These are phyloP conservation scores for Pseudomyrmex concolor DNA, from an alignment of 1,140 invertebrate genomes.

Conservation along the genomic window DNA sequence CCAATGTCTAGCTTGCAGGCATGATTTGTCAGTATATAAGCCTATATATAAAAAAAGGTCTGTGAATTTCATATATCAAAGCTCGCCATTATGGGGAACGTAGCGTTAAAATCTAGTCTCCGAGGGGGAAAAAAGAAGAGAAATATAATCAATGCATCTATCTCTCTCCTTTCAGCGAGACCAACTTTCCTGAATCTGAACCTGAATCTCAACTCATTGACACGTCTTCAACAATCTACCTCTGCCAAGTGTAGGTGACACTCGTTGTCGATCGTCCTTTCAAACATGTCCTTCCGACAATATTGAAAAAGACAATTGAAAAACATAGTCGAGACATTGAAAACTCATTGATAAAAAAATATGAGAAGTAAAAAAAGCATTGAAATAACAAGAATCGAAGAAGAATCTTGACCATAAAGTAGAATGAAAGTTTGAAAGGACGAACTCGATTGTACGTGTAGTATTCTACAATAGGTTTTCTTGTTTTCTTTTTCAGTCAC, in stretches of 20 bases:
- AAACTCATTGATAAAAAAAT: too few species aligned
- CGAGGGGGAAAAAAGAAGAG: constrained; percentile 25
- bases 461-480: constrained; percentile 37
- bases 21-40: constrained; percentile 68
- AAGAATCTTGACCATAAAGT: background rate
- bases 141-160: constrained; percentile 79
- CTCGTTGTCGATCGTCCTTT: constrained; percentile 74
- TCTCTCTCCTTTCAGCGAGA: constrained; percentile 93
- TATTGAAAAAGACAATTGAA: background rate
- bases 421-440: constrained; percentile 65
- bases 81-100: constrained; percentile 66
- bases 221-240: constrained; percentile 92
- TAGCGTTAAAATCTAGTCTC: constrained; percentile 61
- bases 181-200: constrained; percentile 98
- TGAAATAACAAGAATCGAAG: background rate
- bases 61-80: constrained; percentile 62
- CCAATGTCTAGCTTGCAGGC: constrained; percentile 61
- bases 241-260: constrained; percentile 86
- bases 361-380: background rate
- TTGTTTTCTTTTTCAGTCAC: constrained; percentile 21
- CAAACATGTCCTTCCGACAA: constrained; percentile 62
- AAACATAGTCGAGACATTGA: background rate
- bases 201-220: constrained; percentile 95
- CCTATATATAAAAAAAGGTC: constrained; percentile 35
- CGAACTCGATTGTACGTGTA: constrained; percentile 63